phyloP scores from a whole-genome alignment of 1,140 invertebrate species.

The Nixonia krombeini region DNA sequence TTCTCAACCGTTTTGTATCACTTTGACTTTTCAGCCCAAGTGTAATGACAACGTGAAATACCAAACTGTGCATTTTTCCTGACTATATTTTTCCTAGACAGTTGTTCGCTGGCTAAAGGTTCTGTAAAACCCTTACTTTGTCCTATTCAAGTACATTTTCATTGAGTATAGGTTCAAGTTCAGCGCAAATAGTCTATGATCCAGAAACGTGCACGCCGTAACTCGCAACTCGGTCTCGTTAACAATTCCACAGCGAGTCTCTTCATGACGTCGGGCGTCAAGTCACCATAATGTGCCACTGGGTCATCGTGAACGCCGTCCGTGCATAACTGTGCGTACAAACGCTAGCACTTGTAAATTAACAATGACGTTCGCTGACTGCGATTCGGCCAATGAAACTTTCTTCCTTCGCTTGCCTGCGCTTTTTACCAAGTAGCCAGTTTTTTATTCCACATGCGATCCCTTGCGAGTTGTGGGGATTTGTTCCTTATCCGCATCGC shows the following conservation, averaged over 20 bases:
- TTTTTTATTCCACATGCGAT: background rate
- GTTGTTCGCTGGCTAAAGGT: too few species aligned
- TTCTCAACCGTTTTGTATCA: too few species aligned
- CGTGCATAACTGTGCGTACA: conserved; percentile 6
- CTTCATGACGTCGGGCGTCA: conserved; percentile 27
- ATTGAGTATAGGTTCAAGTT: too few species aligned
- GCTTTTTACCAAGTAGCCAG: conserved; percentile 3
- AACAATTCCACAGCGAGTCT: conserved; percentile 39
- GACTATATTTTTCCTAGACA: too few species aligned
- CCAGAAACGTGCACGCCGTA: too few species aligned
- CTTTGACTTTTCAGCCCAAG: too few species aligned
- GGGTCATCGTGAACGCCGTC: conserved; percentile 23
- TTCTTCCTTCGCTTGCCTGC: conserved; percentile 21
- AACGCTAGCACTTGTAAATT: conserved; percentile 18
- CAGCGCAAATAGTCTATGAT: too few species aligned
- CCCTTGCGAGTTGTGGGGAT: too few species aligned
- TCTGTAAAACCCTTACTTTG: too few species aligned
- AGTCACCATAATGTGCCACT: conserved; percentile 40
- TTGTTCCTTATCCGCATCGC: background rate
- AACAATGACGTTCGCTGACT: conserved; percentile 34
- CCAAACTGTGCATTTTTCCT: too few species aligned
- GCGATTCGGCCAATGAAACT: conserved; percentile 19
- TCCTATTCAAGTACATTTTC: too few species aligned
- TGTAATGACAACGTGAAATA: too few species aligned
- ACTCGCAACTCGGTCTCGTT: background rate